A percentile compares a stretch with the other conserved stretches of the same genome.
Conservation (phyloP, 1,140 invertebrate species). For the Drosophila sturtevanti region DNA sequence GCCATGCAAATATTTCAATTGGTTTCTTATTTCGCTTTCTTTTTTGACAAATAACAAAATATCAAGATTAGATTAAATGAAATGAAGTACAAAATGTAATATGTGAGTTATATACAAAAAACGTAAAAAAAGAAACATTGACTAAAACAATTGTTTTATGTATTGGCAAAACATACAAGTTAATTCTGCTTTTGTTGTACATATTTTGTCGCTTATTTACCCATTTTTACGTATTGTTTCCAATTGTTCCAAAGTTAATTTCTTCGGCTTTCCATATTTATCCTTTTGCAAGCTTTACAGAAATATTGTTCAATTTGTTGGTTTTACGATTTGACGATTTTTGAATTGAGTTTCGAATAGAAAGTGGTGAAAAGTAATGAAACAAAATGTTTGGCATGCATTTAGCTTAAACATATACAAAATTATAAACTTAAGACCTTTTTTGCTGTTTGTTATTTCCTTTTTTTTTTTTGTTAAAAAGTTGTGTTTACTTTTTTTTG, state of each 20-base stretch:
- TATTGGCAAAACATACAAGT: constrained; percentile 49
- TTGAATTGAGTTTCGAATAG: constrained; percentile 4
- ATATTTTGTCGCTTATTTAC: constrained; percentile 86
- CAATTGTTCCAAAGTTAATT: constrained; percentile 93
- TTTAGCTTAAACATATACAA: background rate
- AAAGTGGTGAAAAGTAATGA: constrained; percentile 4
- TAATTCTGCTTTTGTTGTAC: constrained; percentile 37
- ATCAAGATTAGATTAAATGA: constrained; percentile 37
- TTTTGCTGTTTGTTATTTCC: background rate
- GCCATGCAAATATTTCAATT: constrained; percentile 57
- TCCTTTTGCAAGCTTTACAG: constrained; percentile 94
- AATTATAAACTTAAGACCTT: constrained; percentile 2
- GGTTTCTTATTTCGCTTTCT: background rate
- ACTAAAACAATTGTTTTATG: constrained; percentile 47
- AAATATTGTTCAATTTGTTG: constrained; percentile 83
- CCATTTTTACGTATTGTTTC: constrained; percentile 92
- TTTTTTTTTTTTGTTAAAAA: background rate
- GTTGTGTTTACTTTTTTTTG: constrained; percentile 15
- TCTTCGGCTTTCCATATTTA: constrained; percentile 93
- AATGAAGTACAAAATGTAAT: constrained; percentile 39
- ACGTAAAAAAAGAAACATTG: constrained; percentile 45
- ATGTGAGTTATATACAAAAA: constrained; percentile 22
- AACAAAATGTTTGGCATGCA: constrained; percentile 5
- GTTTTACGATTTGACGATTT: constrained; percentile 35
- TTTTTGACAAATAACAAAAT: constrained; percentile 38